phyloP scores from a whole-genome alignment of 2,113 vertebrate species.

The Stomatorhinus ivindoensis region DNA sequence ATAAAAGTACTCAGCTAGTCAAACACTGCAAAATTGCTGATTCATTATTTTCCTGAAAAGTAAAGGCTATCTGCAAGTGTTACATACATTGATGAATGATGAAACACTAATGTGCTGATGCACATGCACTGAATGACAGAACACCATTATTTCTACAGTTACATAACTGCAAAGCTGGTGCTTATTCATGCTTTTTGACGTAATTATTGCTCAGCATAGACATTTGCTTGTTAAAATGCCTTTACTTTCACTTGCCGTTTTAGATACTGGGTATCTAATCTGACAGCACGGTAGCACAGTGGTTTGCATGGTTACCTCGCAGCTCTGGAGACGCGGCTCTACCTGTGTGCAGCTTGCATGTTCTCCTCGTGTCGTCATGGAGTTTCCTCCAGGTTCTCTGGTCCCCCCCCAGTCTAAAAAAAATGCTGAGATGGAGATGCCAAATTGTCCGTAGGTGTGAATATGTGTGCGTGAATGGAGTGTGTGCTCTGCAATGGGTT shows the following conservation, averaged over 20 bases:
- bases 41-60: background rate
- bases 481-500: background rate
- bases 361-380: background rate
- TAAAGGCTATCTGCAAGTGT: background rate
- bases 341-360: background rate
- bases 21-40: background rate
- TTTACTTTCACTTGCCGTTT: background rate
- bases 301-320: background rate
- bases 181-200: background rate
- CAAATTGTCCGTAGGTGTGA: background rate
- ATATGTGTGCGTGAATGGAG: background rate
- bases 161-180: background rate
- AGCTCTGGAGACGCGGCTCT: background rate
- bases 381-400: background rate
- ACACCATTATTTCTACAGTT: background rate
- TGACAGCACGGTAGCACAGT: background rate
- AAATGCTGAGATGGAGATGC: background rate
- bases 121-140: background rate
- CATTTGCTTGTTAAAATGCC: background rate
- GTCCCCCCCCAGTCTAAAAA: background rate
- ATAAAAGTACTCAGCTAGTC: background rate
- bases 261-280: background rate
- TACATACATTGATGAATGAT: background rate
- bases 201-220: background rate
- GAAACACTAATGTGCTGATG: background rate